Percentiles rank a stretch among this genome's conserved stretches.
These are phyloP conservation scores for Channa argus DNA, from an alignment of 2,113 vertebrate genomes.

Conservation along the genomic window DNA sequence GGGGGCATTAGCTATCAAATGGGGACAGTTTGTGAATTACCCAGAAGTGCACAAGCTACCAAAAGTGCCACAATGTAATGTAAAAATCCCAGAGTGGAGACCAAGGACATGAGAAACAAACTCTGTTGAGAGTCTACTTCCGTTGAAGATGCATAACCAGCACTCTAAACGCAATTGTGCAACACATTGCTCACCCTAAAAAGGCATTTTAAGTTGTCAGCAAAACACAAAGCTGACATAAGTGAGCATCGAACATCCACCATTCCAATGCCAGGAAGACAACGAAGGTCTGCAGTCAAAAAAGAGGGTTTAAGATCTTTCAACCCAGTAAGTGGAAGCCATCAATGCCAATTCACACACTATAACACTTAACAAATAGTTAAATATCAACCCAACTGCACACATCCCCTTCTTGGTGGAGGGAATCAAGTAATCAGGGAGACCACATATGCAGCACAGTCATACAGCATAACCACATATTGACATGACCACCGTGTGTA, in stretches of 20 bases:
- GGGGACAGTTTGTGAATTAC: not conserved
- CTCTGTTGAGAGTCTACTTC: slow-evolving; percentile 5
- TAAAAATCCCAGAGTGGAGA: not conserved
- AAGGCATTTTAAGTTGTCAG: slow-evolving; percentile 43
- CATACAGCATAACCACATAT: not conserved
- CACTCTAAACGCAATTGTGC: slow-evolving; percentile 26
- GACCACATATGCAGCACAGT: not conserved
- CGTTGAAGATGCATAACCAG: slow-evolving; percentile 28
- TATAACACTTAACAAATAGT: not conserved
- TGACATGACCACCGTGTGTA: not conserved
- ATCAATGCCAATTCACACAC: not conserved
- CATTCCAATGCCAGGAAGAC: not conserved
- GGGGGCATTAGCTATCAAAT: too few species aligned
- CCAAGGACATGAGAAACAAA: not conserved
- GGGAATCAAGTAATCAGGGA: not conserved
- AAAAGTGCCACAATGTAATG: not conserved
- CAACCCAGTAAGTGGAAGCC: not conserved
- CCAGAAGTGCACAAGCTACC: not conserved
- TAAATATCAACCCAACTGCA: not conserved
- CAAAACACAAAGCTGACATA: slow-evolving; percentile 54
- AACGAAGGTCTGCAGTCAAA: not conserved
- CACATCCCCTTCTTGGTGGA: not conserved
- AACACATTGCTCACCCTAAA: slow-evolving; percentile 21
- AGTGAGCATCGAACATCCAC: slow-evolving; percentile 8
- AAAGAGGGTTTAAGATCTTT: not conserved